Percentiles rank a stretch among this genome's conserved stretches.
These are phyloP conservation scores for Dynastes hyllus DNA, from an alignment of 2,888 invertebrate species.

Conservation along the genomic window DNA sequence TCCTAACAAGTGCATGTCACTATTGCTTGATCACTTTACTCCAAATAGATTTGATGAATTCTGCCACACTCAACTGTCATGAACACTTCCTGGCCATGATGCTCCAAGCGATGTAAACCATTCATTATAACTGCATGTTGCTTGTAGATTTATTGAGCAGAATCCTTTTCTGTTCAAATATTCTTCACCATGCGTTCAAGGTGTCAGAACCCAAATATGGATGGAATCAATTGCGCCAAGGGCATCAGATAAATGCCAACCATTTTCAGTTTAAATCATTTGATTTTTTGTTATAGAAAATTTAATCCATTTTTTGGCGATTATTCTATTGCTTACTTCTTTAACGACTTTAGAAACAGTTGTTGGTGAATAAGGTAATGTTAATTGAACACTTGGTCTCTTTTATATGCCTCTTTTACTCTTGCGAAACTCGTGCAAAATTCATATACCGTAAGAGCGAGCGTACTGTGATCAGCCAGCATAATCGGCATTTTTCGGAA, in stretches of 20 bases:
- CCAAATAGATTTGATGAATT: neutral
- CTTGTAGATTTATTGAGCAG: neutral
- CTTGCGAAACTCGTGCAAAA: too few relatives aligned
- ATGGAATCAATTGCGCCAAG: neutral
- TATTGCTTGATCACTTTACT: neutral
- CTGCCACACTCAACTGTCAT: neutral
- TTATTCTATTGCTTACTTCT: too few relatives aligned
- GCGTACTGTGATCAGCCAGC: too few relatives aligned
- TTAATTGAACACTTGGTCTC: too few relatives aligned
- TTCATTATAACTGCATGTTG: neutral
- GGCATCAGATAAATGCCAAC: neutral
- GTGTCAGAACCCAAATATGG: neutral
- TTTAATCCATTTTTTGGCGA: too few relatives aligned
- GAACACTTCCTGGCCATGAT: neutral
- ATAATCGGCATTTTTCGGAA: too few relatives aligned
- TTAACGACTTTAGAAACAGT: too few relatives aligned
- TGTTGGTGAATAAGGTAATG: too few relatives aligned
- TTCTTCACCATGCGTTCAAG: neutral
- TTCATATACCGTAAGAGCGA: too few relatives aligned
- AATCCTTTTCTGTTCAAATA: neutral
- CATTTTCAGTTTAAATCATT: too few relatives aligned
- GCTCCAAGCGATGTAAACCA: neutral
- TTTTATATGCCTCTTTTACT: too few relatives aligned
- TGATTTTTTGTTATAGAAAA: too few relatives aligned
- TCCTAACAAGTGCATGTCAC: neutral